Evolutionary conservation across 2,797 vertebrate species (phyloP), one percentile per base, ranked within the genome.

Genomic region (Chanos chanos): DNA sequence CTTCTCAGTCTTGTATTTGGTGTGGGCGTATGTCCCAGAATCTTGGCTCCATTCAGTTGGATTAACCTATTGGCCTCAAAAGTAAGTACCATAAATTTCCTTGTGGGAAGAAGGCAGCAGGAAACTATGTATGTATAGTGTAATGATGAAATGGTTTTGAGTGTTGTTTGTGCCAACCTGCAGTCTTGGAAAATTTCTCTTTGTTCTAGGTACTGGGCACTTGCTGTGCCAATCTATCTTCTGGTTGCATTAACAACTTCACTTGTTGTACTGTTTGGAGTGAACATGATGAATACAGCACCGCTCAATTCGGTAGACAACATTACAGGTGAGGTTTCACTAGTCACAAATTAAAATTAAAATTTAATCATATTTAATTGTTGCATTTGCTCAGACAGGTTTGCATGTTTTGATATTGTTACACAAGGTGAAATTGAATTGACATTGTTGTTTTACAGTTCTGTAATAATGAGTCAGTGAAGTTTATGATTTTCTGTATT

Each of bases 41-140:
- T 84, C 89, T 25, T 98, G 95, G 94, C 90, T 99, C 8, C 89
- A 94, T 74, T 92, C 90, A 2, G 16, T 96, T 52, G 94, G 94
- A 49, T 86, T 98, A 58, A 94, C 94, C 0, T 98, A 99, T 67
- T 99, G 94, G 95, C 95, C 96, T 79, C 95, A 99, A 79, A 99
- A 96, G 96, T 96, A 89, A 89, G 92, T 89, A 52, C n/a, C 13
- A 47, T 13, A 22, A 1, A 31, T n/a, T 33, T 19, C 19, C 51
- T 40, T n/a, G 3, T 6, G 27, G 8, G 27, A 5, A 7, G 27
- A 28, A 28, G 12, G 31, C 10, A 33, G 33, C 2, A n/a, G 12
- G 31, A 3, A 2, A 9, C n/a, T 12, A 10, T 31, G n/a, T n/a
- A 12, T 52, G 10, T 12, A 12, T 21, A 18, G 10, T 25, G 25